Percentiles rank a stretch among this genome's conserved stretches.
Conservation (phyloP, 1,140 invertebrate species). For the Calycopis cecrops region DNA sequence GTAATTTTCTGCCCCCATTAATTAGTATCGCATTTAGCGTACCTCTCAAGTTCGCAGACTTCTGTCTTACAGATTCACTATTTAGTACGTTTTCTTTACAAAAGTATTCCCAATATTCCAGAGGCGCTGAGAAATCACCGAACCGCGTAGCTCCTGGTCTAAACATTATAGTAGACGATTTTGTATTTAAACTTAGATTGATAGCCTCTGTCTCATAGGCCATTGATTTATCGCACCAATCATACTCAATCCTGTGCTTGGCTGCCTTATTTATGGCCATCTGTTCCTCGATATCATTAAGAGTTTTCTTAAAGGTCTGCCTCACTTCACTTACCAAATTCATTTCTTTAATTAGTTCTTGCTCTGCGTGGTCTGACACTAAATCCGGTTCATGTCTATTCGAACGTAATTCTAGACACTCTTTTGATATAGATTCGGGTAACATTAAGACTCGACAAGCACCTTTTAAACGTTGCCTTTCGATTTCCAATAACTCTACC, state of each 20-base stretch:
- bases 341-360: slow-evolving; percentile 85
- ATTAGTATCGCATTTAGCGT: slow-evolving; percentile 79
- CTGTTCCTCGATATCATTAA: slow-evolving; percentile 84
- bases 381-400: slow-evolving; percentile 86
- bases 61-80: slow-evolving; percentile 78
- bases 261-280: slow-evolving; percentile 84
- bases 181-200: slow-evolving; percentile 79
- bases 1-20: slow-evolving; percentile 81
- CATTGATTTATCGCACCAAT: slow-evolving; percentile 93
- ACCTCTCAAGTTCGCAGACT: slow-evolving; percentile 78
- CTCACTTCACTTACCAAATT: slow-evolving; percentile 81
- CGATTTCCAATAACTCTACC: slow-evolving; percentile 79
- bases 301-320: slow-evolving; percentile 75
- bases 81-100: slow-evolving; percentile 79
- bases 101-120: slow-evolving; percentile 82
- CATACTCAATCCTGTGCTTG: slow-evolving; percentile 87
- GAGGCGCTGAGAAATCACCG: slow-evolving; percentile 80
- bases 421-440: slow-evolving; percentile 80
- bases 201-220: slow-evolving; percentile 84
- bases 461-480: slow-evolving; percentile 78
- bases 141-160: slow-evolving; percentile 82
- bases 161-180: slow-evolving; percentile 80
- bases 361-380: slow-evolving; percentile 87
- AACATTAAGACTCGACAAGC: slow-evolving; percentile 78
- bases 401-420: slow-evolving; percentile 85